Base-by-base conservation (phyloP, 2,797 vertebrate genomes). In the Melanotaenia parkinsoni region DNA sequence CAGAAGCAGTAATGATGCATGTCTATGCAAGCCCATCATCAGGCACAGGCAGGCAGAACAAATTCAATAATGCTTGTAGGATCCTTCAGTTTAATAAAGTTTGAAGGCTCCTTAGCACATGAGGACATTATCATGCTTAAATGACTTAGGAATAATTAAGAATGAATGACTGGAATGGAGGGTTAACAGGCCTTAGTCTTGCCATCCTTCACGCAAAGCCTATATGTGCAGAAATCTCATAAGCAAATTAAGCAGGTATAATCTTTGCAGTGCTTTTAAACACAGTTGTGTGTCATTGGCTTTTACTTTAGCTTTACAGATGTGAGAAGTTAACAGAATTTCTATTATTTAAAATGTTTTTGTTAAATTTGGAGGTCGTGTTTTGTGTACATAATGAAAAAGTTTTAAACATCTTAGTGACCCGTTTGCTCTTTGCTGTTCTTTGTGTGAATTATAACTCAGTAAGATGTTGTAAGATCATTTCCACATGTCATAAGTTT, bases 61-160 rank as follows among this genome's bases (percentile, higher is more conserved):
- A 72, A 88, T 81, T 84, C 72, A 90, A 70, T 88, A 76, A 84
- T 1, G 51, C 63, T 63, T 26, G 59, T 74, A 68, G 58, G 67
- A 82, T 74, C 72, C 67, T 72, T 26, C 54, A 43, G 58, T 72
- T 74, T 81, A 86, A 80, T 79, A 67, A 82, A 76, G 67, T 80
- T 81, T 75, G 63, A 83, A 81, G 70, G 71, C 62, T 86, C 66
- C 54, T 78, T 69, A 50, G 68, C 69, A 61, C 64, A 66, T 69
- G 70, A 76, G 70, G 76, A 82, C 64, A 58, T 84, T 77, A 80
- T 86, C 71, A 12, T 58, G 67, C 79, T 83, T 58, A 64, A 84
- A 88, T 79, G 38, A 70, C 76, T 67, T 38, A 9, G 71, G 83
- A 80, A 81, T 84, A 74, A 88, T 87, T 78, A 80, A 76, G 72